Base-by-base conservation (phyloP, 1,140 invertebrate genomes). In the Drosophila nigromelanica region DNA sequence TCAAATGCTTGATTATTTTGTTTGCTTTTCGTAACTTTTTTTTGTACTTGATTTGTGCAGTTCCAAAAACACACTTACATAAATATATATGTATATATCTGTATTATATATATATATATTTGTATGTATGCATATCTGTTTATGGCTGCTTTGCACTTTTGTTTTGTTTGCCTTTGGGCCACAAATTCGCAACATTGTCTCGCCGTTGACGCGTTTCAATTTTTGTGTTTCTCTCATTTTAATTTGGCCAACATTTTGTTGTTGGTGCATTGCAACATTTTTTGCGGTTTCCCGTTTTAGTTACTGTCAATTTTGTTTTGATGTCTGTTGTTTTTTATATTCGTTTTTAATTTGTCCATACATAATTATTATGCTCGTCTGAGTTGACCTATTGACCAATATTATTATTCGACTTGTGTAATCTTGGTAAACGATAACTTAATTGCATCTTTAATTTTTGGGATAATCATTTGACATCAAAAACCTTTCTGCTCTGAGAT, bases 171-270 rank as follows among this genome's bases (percentile, higher is more conserved):
- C 59, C 68, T 72, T 66, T 74, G 58, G 52, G 43, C 27, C 45
- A 55, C 43, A 47, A 78, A 82, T 86, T 78, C 72, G 78, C 83
- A 76, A 87, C 71, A 73, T 78, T 72, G 67, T 63, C 67, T 74
- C 42, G 12, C 58, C 40, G 45, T 24, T 66, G 69, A 61, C 45
- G 55, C 58, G 39, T 43, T 54, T 70, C 24, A 47, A 21, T 48
- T 76, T 61, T 58, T 73, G 51, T 62, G n/a, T 50, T 42, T 71
- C 48, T 47, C 51, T 39, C 35, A 64, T 73, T 73, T 73, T 48
- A 60, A 59, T 78, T 58, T 83, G 51, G 58, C 66, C 52, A 77
- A 71, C 52, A 59, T 48, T 80, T 74, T 77, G 58, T 33, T 30
- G n/a, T 7, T 30, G n/a, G 5, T 35, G n/a, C 45, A 24, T 83